These are phyloP conservation scores for Thymallus thymallus DNA, from an alignment of 2,113 vertebrate genomes.

Conservation along the genomic window DNA sequence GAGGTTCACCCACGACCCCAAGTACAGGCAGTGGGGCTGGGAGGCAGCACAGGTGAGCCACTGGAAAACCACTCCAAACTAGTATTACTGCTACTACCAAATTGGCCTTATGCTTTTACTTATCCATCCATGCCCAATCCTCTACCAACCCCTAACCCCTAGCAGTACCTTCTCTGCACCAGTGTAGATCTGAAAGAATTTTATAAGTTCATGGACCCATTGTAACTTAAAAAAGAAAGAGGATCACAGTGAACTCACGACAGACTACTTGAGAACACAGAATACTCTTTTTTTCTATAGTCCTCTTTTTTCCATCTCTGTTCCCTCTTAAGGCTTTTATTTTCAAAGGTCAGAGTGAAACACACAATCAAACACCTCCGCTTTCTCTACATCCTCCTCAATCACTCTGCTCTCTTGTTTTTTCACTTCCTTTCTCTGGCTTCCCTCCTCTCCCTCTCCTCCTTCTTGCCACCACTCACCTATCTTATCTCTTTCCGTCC, in stretches of 20 bases:
- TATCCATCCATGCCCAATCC: too few relatives aligned
- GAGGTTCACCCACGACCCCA: constrained; percentile 96
- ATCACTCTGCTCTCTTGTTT: not conserved
- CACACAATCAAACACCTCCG: too few relatives aligned
- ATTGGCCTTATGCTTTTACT: too few relatives aligned
- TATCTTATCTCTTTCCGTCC: not conserved
- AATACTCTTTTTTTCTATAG: not conserved
- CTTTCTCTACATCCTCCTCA: not conserved
- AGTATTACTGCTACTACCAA: too few relatives aligned
- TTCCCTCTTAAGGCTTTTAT: not conserved
- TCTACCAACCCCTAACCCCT: too few relatives aligned
- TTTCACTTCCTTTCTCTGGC: not conserved
- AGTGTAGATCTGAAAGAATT: not conserved
- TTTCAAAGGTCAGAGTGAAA: too few relatives aligned
- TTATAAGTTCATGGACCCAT: too few relatives aligned
- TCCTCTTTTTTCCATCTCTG: not conserved
- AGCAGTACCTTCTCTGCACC: not conserved
- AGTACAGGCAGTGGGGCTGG: constrained; percentile 98
- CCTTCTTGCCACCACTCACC: not conserved
- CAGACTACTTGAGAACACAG: not conserved
- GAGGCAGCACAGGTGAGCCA: constrained; percentile 88
- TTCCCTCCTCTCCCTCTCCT: not conserved
- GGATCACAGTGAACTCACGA: too few relatives aligned
- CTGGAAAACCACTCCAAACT: too few relatives aligned
- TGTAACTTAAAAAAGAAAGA: not conserved